Evolutionary conservation across 2,113 vertebrate genomes (phyloP).

Genomic region (Lonchura striata): DNA sequence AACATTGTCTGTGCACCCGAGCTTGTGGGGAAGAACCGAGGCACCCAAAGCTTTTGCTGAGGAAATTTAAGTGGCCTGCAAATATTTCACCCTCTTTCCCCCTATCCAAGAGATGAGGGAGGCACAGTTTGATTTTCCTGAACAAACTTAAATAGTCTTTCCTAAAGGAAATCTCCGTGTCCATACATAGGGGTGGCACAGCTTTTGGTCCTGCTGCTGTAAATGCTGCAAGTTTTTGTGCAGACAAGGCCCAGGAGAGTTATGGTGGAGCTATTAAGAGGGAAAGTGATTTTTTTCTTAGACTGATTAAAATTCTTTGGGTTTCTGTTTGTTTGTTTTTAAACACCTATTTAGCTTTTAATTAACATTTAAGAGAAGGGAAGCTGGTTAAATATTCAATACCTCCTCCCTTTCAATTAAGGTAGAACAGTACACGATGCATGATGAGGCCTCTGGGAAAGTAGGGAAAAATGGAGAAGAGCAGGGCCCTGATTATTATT

Average conservation of each 20-base stretch:
- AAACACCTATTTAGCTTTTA: conserved; percentile 69
- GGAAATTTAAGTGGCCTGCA: accelerated
- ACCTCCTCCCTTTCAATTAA: conserved; percentile 70
- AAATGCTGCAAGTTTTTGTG: not conserved
- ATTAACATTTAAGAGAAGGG: conserved; percentile 65
- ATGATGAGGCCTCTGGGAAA: conserved; percentile 66
- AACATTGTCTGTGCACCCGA: accelerated
- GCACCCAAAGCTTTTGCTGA: not conserved
- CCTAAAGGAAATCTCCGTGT: not conserved
- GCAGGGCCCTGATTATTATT: conserved; percentile 36
- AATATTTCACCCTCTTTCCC: not conserved
- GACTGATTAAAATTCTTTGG: conserved; percentile 64
- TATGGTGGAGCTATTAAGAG: conserved; percentile 24
- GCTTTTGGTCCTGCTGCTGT: not conserved
- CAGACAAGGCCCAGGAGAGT: conserved; percentile 37
- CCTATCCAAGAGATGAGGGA: accelerated
- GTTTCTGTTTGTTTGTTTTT: conserved; percentile 63
- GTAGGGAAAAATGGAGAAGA: conserved; percentile 28
- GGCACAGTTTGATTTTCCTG: not conserved
- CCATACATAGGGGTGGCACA: accelerated
- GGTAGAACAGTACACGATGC: conserved; percentile 11
- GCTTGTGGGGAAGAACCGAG: accelerated
- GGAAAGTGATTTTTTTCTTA: conserved; percentile 57
- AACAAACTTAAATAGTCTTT: not conserved
- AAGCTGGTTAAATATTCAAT: conserved; percentile 67